phyloP scores from a whole-genome alignment of 2,888 invertebrate genomes.

The Metallyticus violacea region DNA sequence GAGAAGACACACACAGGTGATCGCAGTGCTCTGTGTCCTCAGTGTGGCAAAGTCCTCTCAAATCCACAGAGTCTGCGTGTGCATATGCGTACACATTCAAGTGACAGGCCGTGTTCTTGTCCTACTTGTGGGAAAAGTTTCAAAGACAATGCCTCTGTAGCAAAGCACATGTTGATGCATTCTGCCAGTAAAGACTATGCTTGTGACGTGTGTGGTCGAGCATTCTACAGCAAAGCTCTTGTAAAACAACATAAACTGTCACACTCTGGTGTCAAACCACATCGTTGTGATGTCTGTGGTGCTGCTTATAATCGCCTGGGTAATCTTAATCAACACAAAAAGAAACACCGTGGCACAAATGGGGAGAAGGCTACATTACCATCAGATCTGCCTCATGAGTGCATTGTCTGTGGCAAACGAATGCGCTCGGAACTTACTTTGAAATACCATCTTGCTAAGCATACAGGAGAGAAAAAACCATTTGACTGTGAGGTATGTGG shows the following conservation, averaged over 20 bases:
- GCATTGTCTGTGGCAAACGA: conserved; percentile 29
- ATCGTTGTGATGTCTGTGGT: conserved; percentile 29
- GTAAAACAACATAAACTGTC: conserved; percentile 31
- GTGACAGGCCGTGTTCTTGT: conserved; percentile 26
- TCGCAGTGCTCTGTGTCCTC: conserved; percentile 24
- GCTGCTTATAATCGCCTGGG: conserved; percentile 32
- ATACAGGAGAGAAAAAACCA: conserved; percentile 33
- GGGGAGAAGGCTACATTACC: not conserved
- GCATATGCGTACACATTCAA: conserved; percentile 29
- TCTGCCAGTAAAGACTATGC: conserved; percentile 19
- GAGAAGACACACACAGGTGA: conserved; percentile 21
- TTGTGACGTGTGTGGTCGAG: conserved; percentile 25
- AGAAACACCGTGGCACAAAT: conserved; percentile 19
- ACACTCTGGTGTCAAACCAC: conserved; percentile 30
- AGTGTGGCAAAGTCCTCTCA: conserved; percentile 30
- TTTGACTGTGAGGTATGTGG: conserved; percentile 32
- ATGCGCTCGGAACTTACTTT: conserved; percentile 31
- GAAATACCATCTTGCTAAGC: conserved; percentile 32
- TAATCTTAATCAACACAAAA: conserved; percentile 33
- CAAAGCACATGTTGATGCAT: conserved; percentile 27
- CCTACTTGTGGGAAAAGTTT: conserved; percentile 26
- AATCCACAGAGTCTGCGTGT: conserved; percentile 30
- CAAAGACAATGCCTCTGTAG: conserved; percentile 25
- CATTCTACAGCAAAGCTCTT: conserved; percentile 27
- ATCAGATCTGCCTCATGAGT: conserved; percentile 21